Conservation (phyloP, 2,113 vertebrate genomes). For the Gulo gulo region DNA sequence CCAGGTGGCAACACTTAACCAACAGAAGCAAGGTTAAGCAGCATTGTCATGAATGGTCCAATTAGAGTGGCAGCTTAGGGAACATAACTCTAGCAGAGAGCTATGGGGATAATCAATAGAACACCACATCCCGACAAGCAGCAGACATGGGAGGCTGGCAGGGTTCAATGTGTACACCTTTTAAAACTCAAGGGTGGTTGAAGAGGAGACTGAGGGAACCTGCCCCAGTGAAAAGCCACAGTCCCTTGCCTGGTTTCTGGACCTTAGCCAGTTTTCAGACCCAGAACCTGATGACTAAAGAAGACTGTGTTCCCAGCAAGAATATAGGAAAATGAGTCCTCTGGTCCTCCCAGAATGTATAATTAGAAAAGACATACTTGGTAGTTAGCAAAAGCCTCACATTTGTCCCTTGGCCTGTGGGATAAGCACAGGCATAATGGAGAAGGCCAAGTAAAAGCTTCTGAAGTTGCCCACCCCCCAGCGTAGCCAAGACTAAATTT, state of each 20-base stretch:
- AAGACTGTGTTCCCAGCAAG: neutral
- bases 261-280: neutral
- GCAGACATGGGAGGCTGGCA: neutral
- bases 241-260: neutral
- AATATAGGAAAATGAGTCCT: neutral
- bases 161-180: neutral
- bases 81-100: neutral
- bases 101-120: neutral
- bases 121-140: neutral
- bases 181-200: neutral
- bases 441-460: neutral
- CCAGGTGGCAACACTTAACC: neutral
- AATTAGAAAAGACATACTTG: neutral
- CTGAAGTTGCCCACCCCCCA: neutral
- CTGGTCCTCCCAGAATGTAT: neutral
- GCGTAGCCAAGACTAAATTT: neutral
- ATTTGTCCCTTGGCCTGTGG: neutral
- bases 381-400: neutral
- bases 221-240: neutral
- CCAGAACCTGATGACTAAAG: neutral
- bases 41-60: neutral
- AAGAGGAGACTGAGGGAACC: neutral
- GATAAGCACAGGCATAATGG: neutral
- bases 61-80: neutral
- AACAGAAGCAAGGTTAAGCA: neutral